Evolutionary conservation across 92 coral and sea anemone genomes (phyloP), one percentile per base, ranked within the genome.

Genomic region (Phenganax stokvisi): DNA sequence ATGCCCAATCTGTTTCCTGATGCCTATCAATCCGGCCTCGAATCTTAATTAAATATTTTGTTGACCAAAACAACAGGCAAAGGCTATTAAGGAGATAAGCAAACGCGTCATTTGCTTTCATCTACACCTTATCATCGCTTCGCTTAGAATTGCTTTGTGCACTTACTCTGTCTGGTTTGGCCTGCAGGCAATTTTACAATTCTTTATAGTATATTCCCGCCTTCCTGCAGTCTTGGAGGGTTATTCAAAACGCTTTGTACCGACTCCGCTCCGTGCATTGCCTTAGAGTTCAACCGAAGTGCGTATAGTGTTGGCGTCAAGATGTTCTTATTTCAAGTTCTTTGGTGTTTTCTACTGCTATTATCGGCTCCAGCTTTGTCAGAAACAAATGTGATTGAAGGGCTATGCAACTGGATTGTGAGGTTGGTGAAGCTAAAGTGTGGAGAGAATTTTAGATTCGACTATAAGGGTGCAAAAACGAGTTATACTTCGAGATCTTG

Each of bases 321-420:
- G 31, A 68, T 68, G 73, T 30, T 29, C 13, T 30, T n/a, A 15
- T n/a, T 73, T 15, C 1, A 20, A 29, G 47, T 25, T 0, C 9
- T 31, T 56, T 73, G 77, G 77, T 20, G 27, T 73, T 15, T 73
- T 13, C 59, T 53, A 31, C 51, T 73, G 12, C n/a, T 56, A 1
- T 5, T 73, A 53, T 53, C 51, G 51, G 58, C 51, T 20, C 58
- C 10, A 3, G 62, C 54, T 4, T 11, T 11, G 0, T 73, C 59
- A 3, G 58, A 79, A 51, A 62, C 83, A 8, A 53, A 79, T 29
- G 31, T 79, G 31, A 79, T 79, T 62, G 83, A 79, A 25, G 83
- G 83, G 0, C 25, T 63, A 10, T 79, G 83, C 13, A 30, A 54
- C 56, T 79, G 83, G 83, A 65, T 54, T 9, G 74, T 65, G 56